Percentiles rank a stretch among this genome's conserved stretches.
These are phyloP conservation scores for Plemyria rubiginata DNA, from an alignment of 2,888 invertebrate species.

Conservation along the genomic window DNA sequence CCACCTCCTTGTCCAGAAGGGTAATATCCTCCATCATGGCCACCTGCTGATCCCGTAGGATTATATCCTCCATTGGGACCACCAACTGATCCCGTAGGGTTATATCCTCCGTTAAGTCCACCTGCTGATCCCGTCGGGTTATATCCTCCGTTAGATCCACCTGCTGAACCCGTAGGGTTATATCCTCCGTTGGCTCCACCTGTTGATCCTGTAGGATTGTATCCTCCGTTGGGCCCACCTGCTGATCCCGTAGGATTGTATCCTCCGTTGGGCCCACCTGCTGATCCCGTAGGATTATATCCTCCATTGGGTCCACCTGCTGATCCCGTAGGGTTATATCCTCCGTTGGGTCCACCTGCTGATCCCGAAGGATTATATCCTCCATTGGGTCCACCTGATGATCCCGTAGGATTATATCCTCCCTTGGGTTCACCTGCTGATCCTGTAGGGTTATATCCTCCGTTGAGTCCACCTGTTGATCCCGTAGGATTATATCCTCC, in stretches of 20 bases:
- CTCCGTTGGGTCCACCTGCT: not conserved
- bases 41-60: slow-evolving; percentile 9
- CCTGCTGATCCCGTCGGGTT: not conserved
- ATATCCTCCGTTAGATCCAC: not conserved
- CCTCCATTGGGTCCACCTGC: not conserved
- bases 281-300: slow-evolving; percentile 3
- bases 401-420: slow-evolving; percentile 1
- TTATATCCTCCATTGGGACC: slow-evolving; percentile 7
- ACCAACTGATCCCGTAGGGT: not conserved
- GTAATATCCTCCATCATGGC: slow-evolving; percentile 6
- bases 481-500: slow-evolving; percentile 5
- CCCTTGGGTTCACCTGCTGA: not conserved
- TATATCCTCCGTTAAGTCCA: not conserved
- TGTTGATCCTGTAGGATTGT: not conserved
- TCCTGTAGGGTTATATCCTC: slow-evolving; percentile 3
- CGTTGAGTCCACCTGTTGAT: not conserved
- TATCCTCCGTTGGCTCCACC: slow-evolving; percentile 12
- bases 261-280: not conserved
- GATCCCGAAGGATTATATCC: not conserved
- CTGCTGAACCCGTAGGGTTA: not conserved
- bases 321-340: slow-evolving; percentile 2
- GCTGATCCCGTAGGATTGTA: slow-evolving; percentile 3
- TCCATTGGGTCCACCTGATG: not conserved
- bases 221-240: not conserved
- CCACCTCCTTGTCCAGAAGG: slow-evolving; percentile 4